phyloP scores from a whole-genome alignment of 1,140 invertebrate species.

The Drosophila sechellia region DNA sequence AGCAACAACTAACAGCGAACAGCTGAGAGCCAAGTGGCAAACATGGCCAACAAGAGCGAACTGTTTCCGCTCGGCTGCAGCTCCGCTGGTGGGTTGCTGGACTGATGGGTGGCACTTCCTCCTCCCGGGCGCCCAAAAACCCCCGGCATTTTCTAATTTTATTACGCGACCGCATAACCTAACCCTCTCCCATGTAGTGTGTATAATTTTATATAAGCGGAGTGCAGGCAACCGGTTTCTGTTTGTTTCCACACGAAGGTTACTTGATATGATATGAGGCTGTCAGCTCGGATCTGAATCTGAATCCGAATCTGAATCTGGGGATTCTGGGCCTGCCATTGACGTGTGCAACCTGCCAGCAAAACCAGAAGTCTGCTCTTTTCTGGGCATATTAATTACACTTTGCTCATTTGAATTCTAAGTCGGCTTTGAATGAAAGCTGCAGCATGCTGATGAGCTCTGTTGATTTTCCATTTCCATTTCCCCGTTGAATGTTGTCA shows the following conservation, averaged over 20 bases:
- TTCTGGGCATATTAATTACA: conserved; percentile 45
- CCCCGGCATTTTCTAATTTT: conserved; percentile 65
- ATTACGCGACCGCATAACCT: conserved; percentile 50
- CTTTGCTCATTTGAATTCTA: conserved; percentile 21
- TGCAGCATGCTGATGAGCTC: conserved; percentile 20
- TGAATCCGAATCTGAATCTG: background rate
- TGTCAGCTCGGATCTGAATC: conserved; percentile 28
- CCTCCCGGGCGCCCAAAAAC: conserved; percentile 1
- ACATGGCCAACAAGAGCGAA: conserved; percentile 46
- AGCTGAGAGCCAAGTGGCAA: conserved; percentile 17
- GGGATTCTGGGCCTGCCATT: conserved; percentile 43
- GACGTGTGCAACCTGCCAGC: conserved; percentile 42
- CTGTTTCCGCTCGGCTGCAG: conserved; percentile 69
- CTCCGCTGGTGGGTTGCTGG: conserved; percentile 34
- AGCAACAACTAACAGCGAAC: conserved; percentile 21
- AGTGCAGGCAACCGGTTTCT: conserved; percentile 68
- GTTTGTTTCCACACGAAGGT: conserved; percentile 70
- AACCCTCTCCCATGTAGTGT: conserved; percentile 30
- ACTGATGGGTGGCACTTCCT: conserved; percentile 18
- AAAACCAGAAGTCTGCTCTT: conserved; percentile 29
- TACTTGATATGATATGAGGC: conserved; percentile 72
- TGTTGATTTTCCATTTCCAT: conserved; percentile 14
- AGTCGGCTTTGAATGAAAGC: conserved; percentile 37
- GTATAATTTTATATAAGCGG: conserved; percentile 24
- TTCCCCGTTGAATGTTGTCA: conserved; percentile 6